Percentiles rank a stretch among this genome's conserved stretches.
Evolutionary conservation across 2,797 vertebrate genomes (phyloP).

Genomic region (Sylvilagus floridanus): DNA sequence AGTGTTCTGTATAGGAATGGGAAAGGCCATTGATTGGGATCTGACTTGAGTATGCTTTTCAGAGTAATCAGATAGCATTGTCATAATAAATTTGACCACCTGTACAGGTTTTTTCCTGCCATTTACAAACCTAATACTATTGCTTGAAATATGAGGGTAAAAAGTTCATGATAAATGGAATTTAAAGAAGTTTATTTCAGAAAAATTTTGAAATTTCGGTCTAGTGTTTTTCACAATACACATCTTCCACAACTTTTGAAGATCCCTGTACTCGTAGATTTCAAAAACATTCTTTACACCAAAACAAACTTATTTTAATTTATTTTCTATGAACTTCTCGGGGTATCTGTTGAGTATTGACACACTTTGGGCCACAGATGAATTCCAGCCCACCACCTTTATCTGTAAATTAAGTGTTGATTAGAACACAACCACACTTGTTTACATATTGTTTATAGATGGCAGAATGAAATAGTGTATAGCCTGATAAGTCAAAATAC

Average conservation of each 20-base stretch:
- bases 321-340: no score
- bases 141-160: not conserved
- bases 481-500: not conserved
- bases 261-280: no score
- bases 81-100: not conserved
- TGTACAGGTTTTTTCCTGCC: not conserved
- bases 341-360: not conserved
- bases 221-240: no score
- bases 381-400: not conserved
- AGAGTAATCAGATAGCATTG: not conserved
- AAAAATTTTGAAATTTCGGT: no score
- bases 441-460: not conserved
- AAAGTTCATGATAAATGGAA: no score
- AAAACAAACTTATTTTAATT: not conserved
- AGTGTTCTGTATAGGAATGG: not conserved
- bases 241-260: no score
- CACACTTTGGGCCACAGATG: not conserved
- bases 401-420: constrained; percentile 22
- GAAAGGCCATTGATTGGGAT: not conserved
- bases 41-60: not conserved
- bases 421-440: not conserved
- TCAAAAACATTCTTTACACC: not conserved
- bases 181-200: no score
- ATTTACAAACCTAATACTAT: not conserved
- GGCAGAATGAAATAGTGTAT: not conserved